Conservation (phyloP, 2,797 vertebrate genomes). For the Hybognathus amarus region DNA sequence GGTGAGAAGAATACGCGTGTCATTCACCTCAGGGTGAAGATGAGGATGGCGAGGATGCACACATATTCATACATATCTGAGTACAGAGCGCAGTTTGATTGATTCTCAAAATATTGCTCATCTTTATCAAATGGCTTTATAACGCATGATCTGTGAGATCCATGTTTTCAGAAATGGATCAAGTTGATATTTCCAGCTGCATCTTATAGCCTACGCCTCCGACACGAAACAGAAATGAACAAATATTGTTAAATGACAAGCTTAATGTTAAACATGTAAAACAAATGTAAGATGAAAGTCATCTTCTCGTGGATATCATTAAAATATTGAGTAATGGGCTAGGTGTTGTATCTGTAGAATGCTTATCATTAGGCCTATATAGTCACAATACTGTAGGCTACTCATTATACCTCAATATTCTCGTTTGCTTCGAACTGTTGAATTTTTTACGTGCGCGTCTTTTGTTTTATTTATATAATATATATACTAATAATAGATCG, state of each 20-base stretch:
- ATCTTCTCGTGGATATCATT: neutral
- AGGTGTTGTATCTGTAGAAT: neutral
- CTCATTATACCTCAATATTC: neutral
- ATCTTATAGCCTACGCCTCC: neutral
- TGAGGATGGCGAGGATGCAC: neutral
- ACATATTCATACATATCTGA: neutral
- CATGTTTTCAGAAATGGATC: neutral
- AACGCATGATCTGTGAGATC: neutral
- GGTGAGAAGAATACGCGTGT: constrained; percentile 82
- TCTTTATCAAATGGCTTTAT: neutral
- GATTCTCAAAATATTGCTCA: too few relatives aligned
- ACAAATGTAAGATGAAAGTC: neutral
- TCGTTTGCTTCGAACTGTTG: neutral
- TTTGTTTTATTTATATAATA: neutral
- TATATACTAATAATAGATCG: neutral
- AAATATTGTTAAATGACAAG: neutral
- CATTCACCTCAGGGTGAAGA: neutral
- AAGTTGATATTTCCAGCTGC: neutral
- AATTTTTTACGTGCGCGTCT: neutral
- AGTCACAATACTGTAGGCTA: neutral
- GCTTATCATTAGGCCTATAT: neutral
- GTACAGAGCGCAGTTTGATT: neutral
- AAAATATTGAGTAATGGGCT: too few relatives aligned
- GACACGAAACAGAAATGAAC: neutral
- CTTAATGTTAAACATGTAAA: neutral